phyloP scores from a whole-genome alignment of 2,888 invertebrate species.

The Acanthosepion esculentum region DNA sequence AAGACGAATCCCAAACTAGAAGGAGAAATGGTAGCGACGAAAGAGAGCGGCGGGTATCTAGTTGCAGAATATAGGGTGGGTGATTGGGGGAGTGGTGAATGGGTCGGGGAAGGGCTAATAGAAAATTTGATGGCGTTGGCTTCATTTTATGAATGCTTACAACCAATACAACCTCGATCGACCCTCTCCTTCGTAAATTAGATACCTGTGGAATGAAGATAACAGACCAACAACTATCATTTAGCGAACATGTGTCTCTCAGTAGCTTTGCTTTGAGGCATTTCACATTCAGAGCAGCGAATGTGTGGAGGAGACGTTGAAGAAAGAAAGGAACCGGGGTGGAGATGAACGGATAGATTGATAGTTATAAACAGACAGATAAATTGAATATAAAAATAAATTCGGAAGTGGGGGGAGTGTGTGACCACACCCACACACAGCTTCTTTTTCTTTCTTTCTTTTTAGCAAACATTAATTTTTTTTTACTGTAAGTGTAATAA shows the following conservation, averaged over 20 bases:
- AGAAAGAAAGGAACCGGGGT: no score
- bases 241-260: background rate
- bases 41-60: background rate
- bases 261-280: background rate
- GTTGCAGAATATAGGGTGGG: background rate
- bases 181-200: background rate
- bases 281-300: background rate
- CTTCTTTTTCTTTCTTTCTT: background rate
- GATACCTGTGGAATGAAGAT: conserved; percentile 33
- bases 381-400: background rate
- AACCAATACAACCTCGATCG: conserved; percentile 33
- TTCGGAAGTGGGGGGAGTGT: background rate
- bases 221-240: conserved; percentile 21
- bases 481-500: no score
- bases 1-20: background rate
- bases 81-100: background rate
- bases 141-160: conserved; percentile 11
- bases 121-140: conserved; percentile 12
- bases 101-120: background rate
- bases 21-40: no score
- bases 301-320: background rate
- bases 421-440: no score
- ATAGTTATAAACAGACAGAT: background rate
- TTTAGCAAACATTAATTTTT: background rate
- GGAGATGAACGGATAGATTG: background rate